Base-by-base conservation (phyloP, 2,113 vertebrate genomes). In the Pteruthius melanotis region DNA sequence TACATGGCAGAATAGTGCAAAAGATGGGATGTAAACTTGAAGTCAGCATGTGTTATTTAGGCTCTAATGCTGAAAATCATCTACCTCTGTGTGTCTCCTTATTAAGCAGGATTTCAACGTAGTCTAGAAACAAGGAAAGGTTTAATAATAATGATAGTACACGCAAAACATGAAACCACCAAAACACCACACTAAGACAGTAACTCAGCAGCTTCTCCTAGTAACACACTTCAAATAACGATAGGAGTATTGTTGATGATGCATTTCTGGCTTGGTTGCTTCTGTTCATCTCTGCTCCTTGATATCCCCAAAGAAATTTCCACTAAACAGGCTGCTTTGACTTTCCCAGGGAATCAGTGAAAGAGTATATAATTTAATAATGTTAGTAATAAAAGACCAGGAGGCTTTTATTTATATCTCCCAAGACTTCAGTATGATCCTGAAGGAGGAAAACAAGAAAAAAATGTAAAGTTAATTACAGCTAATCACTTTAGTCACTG, bases 221-320 rank as follows among this genome's bases (percentile, higher is more conserved):
- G 59, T 45, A 75, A 52, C 4, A 21, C 23, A 28, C 3, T 33
- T 92, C 8, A 60, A 77, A 57, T 64, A 84, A 30, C 0, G 0
- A 44, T 53, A 12, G 20, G 47, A 74, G 57, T 82, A 44, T 18
- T 71, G n/a, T 10, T 31, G 59, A 28, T 49, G 9, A 23, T 40
- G 35, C 13, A 7, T 18, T 63, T 11, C 42, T 88, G 33, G 28
- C 53, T 70, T 83, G 35, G n/a, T 24, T 74, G 28, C 13, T 81
- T 83, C 61, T 72, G 22, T 21, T 68, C 22, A 30, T n/a, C 45
- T 90, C 22, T 65, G 18, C 15, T 79, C 12, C 71, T 59, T 64
- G 30, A 9, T 44, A 19, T 5, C 19, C 19, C 45, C 10, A 37
- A 84, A 52, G 21, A 78, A 86, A 70, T 59, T 52, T 11, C 35